Conservation (phyloP, 2,888 invertebrate species). For the Amaurobius ferox region DNA sequence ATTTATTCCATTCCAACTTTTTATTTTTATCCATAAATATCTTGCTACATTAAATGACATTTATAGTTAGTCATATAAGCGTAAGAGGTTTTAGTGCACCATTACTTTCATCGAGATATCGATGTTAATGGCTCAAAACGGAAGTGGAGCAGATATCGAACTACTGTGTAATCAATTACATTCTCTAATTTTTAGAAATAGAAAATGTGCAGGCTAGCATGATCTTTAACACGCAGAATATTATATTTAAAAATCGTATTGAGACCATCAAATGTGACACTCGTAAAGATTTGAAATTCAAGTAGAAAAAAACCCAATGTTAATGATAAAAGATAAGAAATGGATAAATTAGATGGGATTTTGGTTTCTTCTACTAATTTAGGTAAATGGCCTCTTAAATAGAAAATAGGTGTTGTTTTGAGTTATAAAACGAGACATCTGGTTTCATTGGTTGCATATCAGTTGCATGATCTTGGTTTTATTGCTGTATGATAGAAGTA, state of each 20-base stretch:
- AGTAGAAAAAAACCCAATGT: slow-evolving; percentile 15
- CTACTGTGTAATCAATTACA: neutral
- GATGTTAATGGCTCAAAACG: slow-evolving; percentile 15
- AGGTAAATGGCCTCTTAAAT: neutral
- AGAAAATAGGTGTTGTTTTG: neutral
- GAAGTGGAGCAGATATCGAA: slow-evolving; percentile 30
- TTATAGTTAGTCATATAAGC: neutral
- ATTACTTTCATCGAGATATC: slow-evolving; percentile 9
- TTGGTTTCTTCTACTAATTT: neutral
- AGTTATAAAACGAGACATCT: neutral
- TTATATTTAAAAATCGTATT: slow-evolving; percentile 13
- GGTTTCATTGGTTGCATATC: neutral
- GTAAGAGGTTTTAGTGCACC: neutral
- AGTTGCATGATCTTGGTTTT: neutral
- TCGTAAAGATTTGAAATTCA: slow-evolving; percentile 34
- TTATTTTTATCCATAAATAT: too few relatives aligned
- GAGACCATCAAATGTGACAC: slow-evolving; percentile 25
- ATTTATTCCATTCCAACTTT: too few relatives aligned
- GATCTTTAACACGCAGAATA: slow-evolving; percentile 29
- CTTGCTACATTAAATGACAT: neutral
- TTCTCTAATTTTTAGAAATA: slow-evolving; percentile 19
- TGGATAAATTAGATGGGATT: neutral
- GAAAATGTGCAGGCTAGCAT: neutral
- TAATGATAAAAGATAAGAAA: slow-evolving; percentile 8
- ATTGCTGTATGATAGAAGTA: neutral